Evolutionary conservation across 2,113 vertebrate species (phyloP).

Genomic region (Glareola pratincola): DNA sequence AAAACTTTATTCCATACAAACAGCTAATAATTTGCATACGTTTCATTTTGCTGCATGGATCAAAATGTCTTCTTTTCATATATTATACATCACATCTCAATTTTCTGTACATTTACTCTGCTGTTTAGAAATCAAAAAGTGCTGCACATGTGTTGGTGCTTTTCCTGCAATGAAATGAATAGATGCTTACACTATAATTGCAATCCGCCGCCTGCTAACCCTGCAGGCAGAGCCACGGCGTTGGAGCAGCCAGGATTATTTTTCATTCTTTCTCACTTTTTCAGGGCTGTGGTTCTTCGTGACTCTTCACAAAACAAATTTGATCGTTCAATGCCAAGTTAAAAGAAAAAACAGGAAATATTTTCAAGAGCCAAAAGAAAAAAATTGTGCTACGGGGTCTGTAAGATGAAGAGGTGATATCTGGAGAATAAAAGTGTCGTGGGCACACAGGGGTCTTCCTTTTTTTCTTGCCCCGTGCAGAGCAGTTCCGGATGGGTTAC

Average conservation of each 20-base stretch:
- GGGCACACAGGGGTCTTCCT: neutral
- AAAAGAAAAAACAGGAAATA: neutral
- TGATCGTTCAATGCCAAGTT: neutral
- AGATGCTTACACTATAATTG: neutral
- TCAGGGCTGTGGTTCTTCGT: neutral
- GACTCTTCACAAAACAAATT: neutral
- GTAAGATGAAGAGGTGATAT: neutral
- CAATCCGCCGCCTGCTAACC: neutral
- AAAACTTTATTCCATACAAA: slow-evolving; percentile 5
- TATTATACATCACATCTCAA: neutral
- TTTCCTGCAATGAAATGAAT: slow-evolving; percentile 19
- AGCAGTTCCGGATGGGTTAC: neutral
- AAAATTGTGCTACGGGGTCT: neutral
- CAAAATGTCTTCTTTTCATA: slow-evolving; percentile 11
- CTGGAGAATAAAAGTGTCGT: neutral
- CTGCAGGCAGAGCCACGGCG: neutral
- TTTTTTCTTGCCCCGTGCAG: neutral
- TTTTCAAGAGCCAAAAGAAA: neutral
- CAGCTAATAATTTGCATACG: neutral
- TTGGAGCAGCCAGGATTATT: neutral
- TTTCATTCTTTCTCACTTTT: neutral
- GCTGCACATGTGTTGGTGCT: neutral
- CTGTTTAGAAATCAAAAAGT: neutral
- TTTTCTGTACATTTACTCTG: neutral
- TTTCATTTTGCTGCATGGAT: slow-evolving; percentile 15